Evolutionary conservation across 2,113 vertebrate genomes (phyloP), one percentile per base, ranked within the genome.

Genomic region (Centropus bengalensis): DNA sequence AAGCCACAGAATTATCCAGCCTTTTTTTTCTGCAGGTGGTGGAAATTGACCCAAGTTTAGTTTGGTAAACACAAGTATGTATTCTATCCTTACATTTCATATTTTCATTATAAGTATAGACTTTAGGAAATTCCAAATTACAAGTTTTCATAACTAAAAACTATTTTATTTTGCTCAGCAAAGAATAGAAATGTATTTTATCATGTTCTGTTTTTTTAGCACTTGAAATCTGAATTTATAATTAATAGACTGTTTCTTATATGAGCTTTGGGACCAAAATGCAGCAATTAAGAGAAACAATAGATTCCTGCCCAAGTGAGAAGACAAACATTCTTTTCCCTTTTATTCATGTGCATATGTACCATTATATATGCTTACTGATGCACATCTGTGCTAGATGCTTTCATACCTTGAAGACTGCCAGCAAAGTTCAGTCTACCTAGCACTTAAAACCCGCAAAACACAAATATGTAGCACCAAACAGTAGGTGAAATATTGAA

Each of bases 1-100:
- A 97, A 82, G 86, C 96, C 83, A 45, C 69, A 42, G 67, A 84
- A 44, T 94, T 40, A 84, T 86, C 49, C 88, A 87, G 63, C 45
- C 14, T 15, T 40, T 40, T 95, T 94, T 69, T 91, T 89, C 77
- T 93, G 32, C 13, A 56, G 70, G 44, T 82, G 75, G 28, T 90
- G 55, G n/a, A 91, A 70, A 81, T 6, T 87, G 58, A 82, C 40
- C 54, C 28, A 49, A 94, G 42, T 74, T 75, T 69, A 73, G 16
- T 15, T 45, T 81, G 33, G 55, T 27, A 60, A 76, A 76, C 17
- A 74, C 7, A 74, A 69, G 51, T 45, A 70, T 22, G 14, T 54
- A 20, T 49, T 96, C 40, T 75, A 23, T 73, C 86, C 7, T 54
- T 73, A 28, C 44, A n/a, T 27, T 69, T 5, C 47, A 87, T 51